Evolutionary conservation across 2,888 invertebrate species (phyloP), one percentile per base, ranked within the genome.

Genomic region (Callimorpha dominula): DNA sequence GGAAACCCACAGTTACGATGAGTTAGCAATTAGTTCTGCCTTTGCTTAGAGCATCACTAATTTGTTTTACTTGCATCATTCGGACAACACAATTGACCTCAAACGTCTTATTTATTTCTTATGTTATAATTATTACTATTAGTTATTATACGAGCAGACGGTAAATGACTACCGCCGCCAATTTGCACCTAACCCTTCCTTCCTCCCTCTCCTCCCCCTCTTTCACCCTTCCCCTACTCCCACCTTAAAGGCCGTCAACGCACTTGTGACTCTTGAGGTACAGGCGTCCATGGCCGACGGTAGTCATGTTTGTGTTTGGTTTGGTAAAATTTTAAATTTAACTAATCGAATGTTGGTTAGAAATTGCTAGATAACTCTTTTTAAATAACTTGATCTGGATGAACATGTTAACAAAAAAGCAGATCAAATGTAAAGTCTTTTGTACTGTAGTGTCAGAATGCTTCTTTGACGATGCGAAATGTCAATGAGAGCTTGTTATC

Each of bases 21-120:
- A 83, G 80, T 73, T 78, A 78, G 81, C 86, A 85, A 90, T 91
- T 90, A 82, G 90, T 89, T 86, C 86, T 87, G 89, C 87, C 84
- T 87, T 85, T 83, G 81, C 81, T 85, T 82, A 80, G 78, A 83
- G 83, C 76, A 85, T 86, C 85, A 83, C 85, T 81, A 86, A 88
- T 88, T 85, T 83, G 86, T 82, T 83, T 78, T 80, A 85, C 86
- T 90, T 89, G 84, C 85, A 77, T 81, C 85, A 78, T 62, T 63
- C 50, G 72, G 65, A 60, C 67, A 54, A 78, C 75, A 75, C 71
- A 84, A 73, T 79, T 68, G 76, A 71, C 77, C 74, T 79, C 72
- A 64, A 75, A 75, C 49, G 40, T 67, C 68, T 83, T 85, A 84
- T 81, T 82, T 83, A 84, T 78, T 81, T 78, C 31, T 31, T 31